Percentiles rank a stretch among this genome's conserved stretches.
Evolutionary conservation across 2,888 invertebrate genomes (phyloP).

Genomic region (Eupithecia exiguata): DNA sequence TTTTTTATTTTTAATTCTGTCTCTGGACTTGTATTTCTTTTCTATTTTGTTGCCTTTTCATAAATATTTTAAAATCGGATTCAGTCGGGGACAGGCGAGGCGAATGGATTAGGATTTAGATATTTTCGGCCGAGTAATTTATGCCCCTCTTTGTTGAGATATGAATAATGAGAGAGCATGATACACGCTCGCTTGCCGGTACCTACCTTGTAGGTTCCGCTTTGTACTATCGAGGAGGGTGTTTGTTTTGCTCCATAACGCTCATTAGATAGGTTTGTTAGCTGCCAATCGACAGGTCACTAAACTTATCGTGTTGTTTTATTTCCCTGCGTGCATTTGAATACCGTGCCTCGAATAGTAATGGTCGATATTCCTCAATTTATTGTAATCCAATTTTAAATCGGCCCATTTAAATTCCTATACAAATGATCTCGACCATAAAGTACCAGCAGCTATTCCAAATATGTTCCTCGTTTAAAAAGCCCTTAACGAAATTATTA

Average conservation of each 20-base stretch:
- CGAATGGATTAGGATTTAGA: conserved; percentile 83
- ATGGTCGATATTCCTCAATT: conserved; percentile 54
- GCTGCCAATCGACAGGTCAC: conserved; percentile 26
- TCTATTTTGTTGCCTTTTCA: conserved; percentile 77
- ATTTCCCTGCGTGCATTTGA: conserved; percentile 25
- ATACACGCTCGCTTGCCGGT: conserved; percentile 58
- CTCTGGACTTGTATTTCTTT: conserved; percentile 67
- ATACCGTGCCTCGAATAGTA: conserved; percentile 49
- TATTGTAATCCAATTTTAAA: conserved; percentile 69
- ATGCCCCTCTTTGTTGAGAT: conserved; percentile 80
- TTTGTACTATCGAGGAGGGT: conserved; percentile 41
- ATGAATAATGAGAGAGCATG: conserved; percentile 78
- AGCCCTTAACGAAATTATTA: conserved; percentile 81
- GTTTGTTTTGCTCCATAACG: conserved; percentile 35
- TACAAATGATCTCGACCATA: conserved; percentile 72
- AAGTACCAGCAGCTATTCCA: conserved; percentile 77
- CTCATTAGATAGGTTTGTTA: conserved; percentile 38
- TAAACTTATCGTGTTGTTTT: conserved; percentile 32
- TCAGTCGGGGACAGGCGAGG: conserved; percentile 79
- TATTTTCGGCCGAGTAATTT: conserved; percentile 82
- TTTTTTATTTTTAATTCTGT: conserved; percentile 80
- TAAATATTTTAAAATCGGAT: conserved; percentile 84
- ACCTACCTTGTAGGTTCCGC: conserved; percentile 54
- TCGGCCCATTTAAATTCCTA: conserved; percentile 73
- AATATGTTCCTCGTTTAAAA: conserved; percentile 79